Conservation (phyloP, 2,797 vertebrate species). For the Brotula barbata region DNA sequence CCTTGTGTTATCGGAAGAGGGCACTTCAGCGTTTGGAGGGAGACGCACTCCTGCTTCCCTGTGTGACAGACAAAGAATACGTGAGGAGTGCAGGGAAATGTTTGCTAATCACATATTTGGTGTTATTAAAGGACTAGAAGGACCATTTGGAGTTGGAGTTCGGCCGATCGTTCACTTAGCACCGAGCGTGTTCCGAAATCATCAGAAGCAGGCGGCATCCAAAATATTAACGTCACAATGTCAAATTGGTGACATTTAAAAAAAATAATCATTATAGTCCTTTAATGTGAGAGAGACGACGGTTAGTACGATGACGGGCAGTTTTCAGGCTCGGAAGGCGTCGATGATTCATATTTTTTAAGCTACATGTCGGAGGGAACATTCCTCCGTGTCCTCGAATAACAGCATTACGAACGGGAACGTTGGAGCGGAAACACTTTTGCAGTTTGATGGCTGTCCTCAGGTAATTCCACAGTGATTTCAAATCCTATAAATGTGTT, state of each 20-base stretch:
- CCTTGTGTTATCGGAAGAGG: slow-evolving; percentile 61
- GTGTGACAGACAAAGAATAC: slow-evolving; percentile 66
- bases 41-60: slow-evolving; percentile 91
- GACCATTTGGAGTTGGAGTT: not conserved
- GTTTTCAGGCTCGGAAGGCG: not conserved
- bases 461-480: not conserved
- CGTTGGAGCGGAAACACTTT: not conserved
- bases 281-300: slow-evolving; percentile 14
- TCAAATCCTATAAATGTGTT: not conserved
- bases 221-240: too few species aligned
- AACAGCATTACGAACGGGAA: not conserved
- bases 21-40: slow-evolving; percentile 90
- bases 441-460: not conserved
- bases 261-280: slow-evolving; percentile 1
- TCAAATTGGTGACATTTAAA: too few species aligned
- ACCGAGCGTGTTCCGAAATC: too few species aligned
- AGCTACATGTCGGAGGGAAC: too few species aligned
- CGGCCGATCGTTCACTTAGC: not conserved
- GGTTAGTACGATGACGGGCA: slow-evolving; percentile 4
- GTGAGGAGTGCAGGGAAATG: slow-evolving; percentile 5
- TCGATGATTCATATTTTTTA: not conserved
- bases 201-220: too few species aligned
- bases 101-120: not conserved
- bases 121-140: slow-evolving; percentile 5
- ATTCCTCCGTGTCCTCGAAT: not conserved